Base-by-base conservation (phyloP, 2,888 invertebrate genomes). In the Fragum whitleyi region DNA sequence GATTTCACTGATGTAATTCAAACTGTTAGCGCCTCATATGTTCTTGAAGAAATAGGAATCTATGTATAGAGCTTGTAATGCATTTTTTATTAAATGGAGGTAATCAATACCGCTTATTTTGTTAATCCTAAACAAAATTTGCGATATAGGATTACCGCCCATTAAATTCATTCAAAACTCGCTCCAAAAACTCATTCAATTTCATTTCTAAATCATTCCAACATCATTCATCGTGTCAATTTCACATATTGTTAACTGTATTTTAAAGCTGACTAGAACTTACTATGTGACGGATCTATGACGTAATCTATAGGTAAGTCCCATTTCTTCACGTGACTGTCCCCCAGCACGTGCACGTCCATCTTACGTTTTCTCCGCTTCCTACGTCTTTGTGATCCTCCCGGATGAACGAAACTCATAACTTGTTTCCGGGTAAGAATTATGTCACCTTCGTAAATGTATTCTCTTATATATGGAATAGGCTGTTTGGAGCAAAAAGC, bases 301-400 rank as follows among this genome's bases (percentile, higher is more conserved):
- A 83, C 74, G 77, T 90, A 92, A 2, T 90, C 87, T 9, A 93
- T 92, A 2, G 93, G 92, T 1, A 92, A 82, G 3, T 86, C 75
- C 93, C 93, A 93, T 70, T 78, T 78, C 28, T 71, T 77, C 2
- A 42, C 59, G 19, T 21, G 55, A n/a, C 53, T 51, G 7, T 21
- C n/a, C 21, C 68, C 57, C 32, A 74, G 53, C 21, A 74, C 77
- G 7, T 75, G 32, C 2, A 70, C 62, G n/a, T 77, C 78, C 28
- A 78, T 28, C 61, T 84, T 84, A 26, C 83, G 59, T 26, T 76
- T 78, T 47, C 77, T 47, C 5, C 47, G 53, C n/a, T n/a, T n/a
- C 11, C 59, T 39, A 32, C 39, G 55, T 21, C 51, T 16, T 7
- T 21, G 23, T 14, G 39, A 23, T 23, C 55, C 51, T 26, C 6